Evolutionary conservation across 2,888 invertebrate species (phyloP).

Genomic region (Drosophila acutilabella): DNA sequence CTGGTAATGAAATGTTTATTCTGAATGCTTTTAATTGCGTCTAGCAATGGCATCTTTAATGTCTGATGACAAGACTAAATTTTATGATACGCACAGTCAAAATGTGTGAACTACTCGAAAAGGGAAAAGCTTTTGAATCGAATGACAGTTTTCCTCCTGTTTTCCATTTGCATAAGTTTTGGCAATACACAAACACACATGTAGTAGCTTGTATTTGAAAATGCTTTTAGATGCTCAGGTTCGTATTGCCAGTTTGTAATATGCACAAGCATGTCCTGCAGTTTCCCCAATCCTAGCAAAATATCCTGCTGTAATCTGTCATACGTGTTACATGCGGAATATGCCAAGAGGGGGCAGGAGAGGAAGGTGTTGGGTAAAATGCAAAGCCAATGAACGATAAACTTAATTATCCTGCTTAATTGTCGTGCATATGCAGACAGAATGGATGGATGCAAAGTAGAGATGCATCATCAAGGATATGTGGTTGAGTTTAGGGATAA

Average conservation of each 20-base stretch:
- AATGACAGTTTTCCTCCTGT: conserved; percentile 28
- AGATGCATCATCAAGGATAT: conserved; percentile 15
- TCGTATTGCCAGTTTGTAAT: conserved; percentile 48
- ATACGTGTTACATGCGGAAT: conserved; percentile 46
- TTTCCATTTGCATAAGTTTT: conserved; percentile 30
- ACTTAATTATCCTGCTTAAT: conserved; percentile 83
- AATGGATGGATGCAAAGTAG: neutral
- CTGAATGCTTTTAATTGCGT: conserved; percentile 75
- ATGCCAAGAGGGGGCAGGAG: conserved; percentile 2
- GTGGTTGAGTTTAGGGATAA: conserved; percentile 63
- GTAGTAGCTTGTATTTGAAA: conserved; percentile 56
- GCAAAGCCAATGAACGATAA: conserved; percentile 82
- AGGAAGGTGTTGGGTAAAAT: conserved; percentile 27
- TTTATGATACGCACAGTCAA: conserved; percentile 36
- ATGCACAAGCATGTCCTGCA: conserved; percentile 62
- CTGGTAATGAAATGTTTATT: conserved; percentile 71
- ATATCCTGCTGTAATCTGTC: conserved; percentile 64
- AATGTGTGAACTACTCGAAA: conserved; percentile 42
- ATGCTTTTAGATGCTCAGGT: conserved; percentile 63
- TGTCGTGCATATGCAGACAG: conserved; percentile 52
- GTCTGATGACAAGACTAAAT: conserved; percentile 60
- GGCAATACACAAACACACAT: conserved; percentile 7
- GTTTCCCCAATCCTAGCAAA: conserved; percentile 8
- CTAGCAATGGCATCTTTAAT: conserved; percentile 73
- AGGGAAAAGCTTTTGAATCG: neutral